These are phyloP conservation scores for Galerucella calmariensis DNA, from an alignment of 2,888 invertebrate species.

Conservation along the genomic window DNA sequence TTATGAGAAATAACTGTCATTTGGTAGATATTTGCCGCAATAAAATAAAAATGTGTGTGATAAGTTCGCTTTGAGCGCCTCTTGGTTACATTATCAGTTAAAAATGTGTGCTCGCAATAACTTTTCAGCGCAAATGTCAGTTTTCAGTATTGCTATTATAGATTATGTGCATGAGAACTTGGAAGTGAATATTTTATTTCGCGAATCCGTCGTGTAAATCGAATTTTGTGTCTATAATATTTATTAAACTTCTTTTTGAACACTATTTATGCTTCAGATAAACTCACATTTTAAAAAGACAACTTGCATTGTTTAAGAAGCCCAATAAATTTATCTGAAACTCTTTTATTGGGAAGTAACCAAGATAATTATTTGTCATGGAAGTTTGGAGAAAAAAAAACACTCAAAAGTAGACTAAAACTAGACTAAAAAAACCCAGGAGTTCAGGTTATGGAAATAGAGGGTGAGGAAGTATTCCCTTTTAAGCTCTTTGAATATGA, in stretches of 20 bases:
- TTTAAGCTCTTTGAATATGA: too few species aligned
- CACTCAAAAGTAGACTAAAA: too few species aligned
- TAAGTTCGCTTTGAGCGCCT: conserved; percentile 8
- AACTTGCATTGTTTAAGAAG: too few species aligned
- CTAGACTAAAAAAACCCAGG: too few species aligned
- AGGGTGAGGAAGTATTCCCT: too few species aligned
- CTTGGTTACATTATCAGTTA: conserved; percentile 8
- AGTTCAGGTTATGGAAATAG: too few species aligned
- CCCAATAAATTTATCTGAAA: too few species aligned
- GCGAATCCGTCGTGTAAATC: not conserved
- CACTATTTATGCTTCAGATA: not conserved
- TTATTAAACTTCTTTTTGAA: not conserved
- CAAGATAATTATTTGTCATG: too few species aligned
- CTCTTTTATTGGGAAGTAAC: too few species aligned
- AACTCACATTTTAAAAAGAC: too few species aligned
- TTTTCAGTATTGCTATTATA: not conserved
- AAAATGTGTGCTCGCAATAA: not conserved
- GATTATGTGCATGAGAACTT: not conserved
- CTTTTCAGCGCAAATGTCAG: not conserved
- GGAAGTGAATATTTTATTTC: not conserved
- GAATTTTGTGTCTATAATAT: not conserved
- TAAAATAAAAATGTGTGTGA: conserved; percentile 30
- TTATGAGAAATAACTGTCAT: conserved; percentile 29
- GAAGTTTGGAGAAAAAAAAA: too few species aligned
- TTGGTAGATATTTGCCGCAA: conserved; percentile 23